Evolutionary conservation across 2,113 vertebrate genomes (phyloP).

Genomic region (Hystrix cristata): DNA sequence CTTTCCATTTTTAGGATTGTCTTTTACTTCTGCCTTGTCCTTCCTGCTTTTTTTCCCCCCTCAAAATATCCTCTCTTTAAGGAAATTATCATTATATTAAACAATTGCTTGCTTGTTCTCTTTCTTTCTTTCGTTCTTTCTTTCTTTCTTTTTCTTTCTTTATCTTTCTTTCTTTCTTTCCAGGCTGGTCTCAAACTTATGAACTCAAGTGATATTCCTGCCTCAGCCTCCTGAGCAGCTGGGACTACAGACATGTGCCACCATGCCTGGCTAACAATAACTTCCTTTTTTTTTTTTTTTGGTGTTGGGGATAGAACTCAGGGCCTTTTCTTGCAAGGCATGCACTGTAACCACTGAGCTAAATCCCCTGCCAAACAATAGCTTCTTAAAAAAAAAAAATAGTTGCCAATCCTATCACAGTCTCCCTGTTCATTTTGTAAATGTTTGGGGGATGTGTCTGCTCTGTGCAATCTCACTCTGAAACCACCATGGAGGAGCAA

Average conservation of each 20-base stretch:
- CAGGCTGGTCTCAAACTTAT: not conserved
- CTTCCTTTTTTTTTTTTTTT: not conserved
- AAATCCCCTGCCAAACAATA: not conserved
- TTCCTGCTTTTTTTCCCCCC: not conserved
- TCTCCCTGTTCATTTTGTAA: not conserved
- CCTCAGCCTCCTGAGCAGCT: not conserved
- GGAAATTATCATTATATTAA: not conserved
- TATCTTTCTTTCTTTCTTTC: not conserved
- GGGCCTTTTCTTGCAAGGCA: no score
- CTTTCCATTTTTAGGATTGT: not conserved
- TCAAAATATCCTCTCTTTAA: slow-evolving; percentile 18
- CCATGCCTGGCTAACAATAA: not conserved
- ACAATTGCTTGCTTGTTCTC: not conserved
- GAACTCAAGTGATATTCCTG: not conserved
- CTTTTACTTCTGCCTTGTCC: not conserved
- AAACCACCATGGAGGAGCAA: not conserved
- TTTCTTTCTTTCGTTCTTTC: not conserved
- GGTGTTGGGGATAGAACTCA: no score
- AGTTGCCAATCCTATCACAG: not conserved
- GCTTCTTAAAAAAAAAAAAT: slow-evolving; percentile 8
- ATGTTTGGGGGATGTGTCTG: not conserved
- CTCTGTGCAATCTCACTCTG: not conserved
- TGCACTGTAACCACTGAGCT: no score
- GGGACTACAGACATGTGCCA: not conserved
- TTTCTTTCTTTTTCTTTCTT: not conserved